Percentiles rank a stretch among this genome's conserved stretches.
These are phyloP conservation scores for Bettongia penicillata DNA, from an alignment of 2,113 vertebrate genomes.

Conservation along the genomic window DNA sequence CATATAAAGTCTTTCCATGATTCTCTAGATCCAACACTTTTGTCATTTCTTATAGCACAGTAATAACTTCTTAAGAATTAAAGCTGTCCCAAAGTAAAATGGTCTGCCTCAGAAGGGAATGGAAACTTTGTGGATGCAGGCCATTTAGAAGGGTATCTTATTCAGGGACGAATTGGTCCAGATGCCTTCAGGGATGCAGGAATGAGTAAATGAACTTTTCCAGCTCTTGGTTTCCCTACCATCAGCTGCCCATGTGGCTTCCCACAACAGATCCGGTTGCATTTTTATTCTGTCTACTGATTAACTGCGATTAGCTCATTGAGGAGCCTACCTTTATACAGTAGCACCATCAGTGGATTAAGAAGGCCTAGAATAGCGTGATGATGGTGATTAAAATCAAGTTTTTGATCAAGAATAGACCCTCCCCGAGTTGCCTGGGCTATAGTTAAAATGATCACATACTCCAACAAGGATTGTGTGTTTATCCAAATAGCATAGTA, in stretches of 20 bases:
- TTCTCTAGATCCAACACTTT: not conserved
- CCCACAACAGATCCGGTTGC: not conserved
- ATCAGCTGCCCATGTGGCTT: not conserved
- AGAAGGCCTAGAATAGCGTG: not conserved
- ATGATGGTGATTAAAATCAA: not conserved
- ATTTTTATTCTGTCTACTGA: not conserved
- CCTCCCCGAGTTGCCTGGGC: not conserved
- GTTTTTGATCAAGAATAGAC: not conserved
- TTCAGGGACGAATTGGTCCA: not conserved
- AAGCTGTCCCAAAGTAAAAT: not conserved
- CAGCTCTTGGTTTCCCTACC: not conserved
- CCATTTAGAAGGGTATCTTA: not conserved
- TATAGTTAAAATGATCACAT: not conserved
- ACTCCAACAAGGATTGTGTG: not conserved
- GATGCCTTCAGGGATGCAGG: not conserved
- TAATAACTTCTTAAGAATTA: not conserved
- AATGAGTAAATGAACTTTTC: not conserved
- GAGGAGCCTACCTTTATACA: not conserved
- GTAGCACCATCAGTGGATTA: not conserved
- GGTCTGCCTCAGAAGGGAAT: not conserved
- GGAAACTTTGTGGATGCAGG: not conserved
- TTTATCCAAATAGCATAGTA: not conserved
- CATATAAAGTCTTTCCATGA: not conserved
- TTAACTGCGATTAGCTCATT: not conserved
- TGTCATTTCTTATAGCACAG: not conserved